Conservation (phyloP, 1,140 invertebrate genomes). For the Aphelenchoides avenae region DNA sequence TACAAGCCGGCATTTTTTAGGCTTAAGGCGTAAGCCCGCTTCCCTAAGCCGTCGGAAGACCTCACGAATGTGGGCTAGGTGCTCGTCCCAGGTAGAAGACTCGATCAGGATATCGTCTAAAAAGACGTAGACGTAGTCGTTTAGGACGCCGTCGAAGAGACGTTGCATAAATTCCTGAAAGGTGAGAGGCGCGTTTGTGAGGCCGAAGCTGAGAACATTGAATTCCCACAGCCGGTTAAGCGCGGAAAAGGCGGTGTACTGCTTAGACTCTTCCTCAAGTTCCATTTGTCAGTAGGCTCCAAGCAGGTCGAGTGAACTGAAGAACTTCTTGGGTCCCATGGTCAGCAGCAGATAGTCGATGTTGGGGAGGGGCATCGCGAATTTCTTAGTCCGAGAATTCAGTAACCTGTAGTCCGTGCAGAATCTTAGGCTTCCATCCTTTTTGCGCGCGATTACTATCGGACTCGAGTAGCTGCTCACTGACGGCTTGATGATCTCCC, state of each 20-base stretch:
- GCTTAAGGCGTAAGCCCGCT: conserved; percentile 42
- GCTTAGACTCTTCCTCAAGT: conserved; percentile 15
- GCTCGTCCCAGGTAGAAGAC: conserved; percentile 11
- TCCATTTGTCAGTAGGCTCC: conserved; percentile 38
- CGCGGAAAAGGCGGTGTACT: conserved; percentile 39
- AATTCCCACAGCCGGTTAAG: conserved; percentile 59
- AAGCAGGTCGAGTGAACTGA: conserved; percentile 58
- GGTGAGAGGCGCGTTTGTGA: conserved; percentile 59
- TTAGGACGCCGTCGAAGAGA: conserved; percentile 49
- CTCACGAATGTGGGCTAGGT: conserved; percentile 50
- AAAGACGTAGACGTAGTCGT: conserved; percentile 57
- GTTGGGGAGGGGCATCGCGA: conserved; percentile 64
- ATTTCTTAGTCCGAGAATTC: conserved; percentile 61
- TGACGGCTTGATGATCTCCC: conserved; percentile 55
- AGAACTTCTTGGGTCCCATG: conserved; percentile 46
- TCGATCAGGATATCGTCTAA: conserved; percentile 63
- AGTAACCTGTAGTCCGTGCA: conserved; percentile 63
- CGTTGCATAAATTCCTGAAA: conserved; percentile 64
- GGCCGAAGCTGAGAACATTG: conserved; percentile 61
- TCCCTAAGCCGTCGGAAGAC: conserved; percentile 40
- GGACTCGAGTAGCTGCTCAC: conserved; percentile 62
- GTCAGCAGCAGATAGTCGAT: conserved; percentile 62
- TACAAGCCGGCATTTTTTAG: conserved; percentile 48
- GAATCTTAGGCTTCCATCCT: conserved; percentile 60
- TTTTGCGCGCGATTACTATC: conserved; percentile 64